Conservation (phyloP, 2,113 vertebrate genomes). For the Scortum barcoo region DNA sequence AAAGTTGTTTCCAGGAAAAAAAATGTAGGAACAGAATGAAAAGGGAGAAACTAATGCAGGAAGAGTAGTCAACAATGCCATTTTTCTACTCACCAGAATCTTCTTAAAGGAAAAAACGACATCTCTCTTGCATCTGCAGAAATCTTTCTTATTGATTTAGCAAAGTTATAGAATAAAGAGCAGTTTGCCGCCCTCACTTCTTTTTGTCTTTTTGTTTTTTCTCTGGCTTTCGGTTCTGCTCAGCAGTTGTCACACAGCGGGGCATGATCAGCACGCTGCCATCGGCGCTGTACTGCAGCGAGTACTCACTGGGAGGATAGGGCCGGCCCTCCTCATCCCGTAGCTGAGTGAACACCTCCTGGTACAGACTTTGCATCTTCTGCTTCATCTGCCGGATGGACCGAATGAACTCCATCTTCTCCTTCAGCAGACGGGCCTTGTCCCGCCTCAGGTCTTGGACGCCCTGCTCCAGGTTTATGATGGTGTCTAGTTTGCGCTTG, state of each 20-base stretch:
- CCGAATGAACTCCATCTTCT: constrained; percentile 95
- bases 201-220: constrained; percentile 96
- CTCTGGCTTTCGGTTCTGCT: constrained; percentile 90
- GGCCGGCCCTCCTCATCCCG: constrained; percentile 94
- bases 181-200: constrained; percentile 87
- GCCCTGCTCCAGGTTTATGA: constrained; percentile 96
- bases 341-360: constrained; percentile 94
- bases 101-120: constrained; percentile 85
- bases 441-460: constrained; percentile 94
- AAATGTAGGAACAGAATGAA: constrained; percentile 78
- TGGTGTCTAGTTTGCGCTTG: constrained; percentile 98
- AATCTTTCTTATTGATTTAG: constrained; percentile 78
- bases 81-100: constrained; percentile 82
- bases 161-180: constrained; percentile 78
- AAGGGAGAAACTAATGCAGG: constrained; percentile 83
- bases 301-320: constrained; percentile 93
- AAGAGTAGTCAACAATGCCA: constrained; percentile 80
- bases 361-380: constrained; percentile 96
- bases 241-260: constrained; percentile 83
- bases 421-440: constrained; percentile 93
- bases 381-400: constrained; percentile 98
- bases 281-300: constrained; percentile 92
- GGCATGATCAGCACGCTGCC: constrained; percentile 94
- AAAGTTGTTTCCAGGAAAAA: constrained; percentile 80
- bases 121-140: constrained; percentile 80